Evolutionary conservation across 2,888 invertebrate species (phyloP), one percentile per base, ranked within the genome.

Genomic region (Mythimna loreyi): DNA sequence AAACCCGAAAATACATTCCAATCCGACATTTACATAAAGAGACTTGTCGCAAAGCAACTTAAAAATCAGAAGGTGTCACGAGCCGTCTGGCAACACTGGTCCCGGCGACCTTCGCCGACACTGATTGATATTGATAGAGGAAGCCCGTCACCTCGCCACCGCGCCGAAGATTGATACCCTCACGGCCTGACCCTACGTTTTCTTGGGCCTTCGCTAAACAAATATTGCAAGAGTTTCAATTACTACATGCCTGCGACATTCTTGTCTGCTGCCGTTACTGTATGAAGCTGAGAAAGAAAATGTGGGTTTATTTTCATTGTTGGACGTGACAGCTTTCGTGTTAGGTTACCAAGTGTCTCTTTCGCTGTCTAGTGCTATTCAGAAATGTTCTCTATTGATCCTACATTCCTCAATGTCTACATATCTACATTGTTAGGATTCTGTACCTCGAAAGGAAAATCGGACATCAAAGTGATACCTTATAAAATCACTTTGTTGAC

Each of bases 71-170:
- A 78, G 73, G 58, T 72, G 69, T 69, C 75, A 81, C 72, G 67
- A 70, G 63, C 69, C 62, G 75, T 66, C 79, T 69, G 49, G 74
- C 50, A 70, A 72, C 68, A 75, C 60, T 73, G 67, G 59, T 60
- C 78, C 75, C 69, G 75, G 63, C 78, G 83, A 75, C 69, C 84
- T 76, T 75, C 73, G 66, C 49, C 40, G 87, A 85, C 90, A 87
- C 90, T 92, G 92, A 94, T 93, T 92, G 92, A 93, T 92, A 94
- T 92, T 92, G 93, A 93, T 92, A 90, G 90, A 82, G 69, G 81
- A 81, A 75, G 58, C 75, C 77, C 78, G 85, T 82, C 86, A 84
- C 85, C 83, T 84, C 84, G 83, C 65, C 61, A 74, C 73, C 78
- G 63, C 65, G 60, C 78, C 72, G 72, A 81, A 85, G 85, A 87